phyloP scores from a whole-genome alignment of 2,888 invertebrate species.

The Escarpia spicata region DNA sequence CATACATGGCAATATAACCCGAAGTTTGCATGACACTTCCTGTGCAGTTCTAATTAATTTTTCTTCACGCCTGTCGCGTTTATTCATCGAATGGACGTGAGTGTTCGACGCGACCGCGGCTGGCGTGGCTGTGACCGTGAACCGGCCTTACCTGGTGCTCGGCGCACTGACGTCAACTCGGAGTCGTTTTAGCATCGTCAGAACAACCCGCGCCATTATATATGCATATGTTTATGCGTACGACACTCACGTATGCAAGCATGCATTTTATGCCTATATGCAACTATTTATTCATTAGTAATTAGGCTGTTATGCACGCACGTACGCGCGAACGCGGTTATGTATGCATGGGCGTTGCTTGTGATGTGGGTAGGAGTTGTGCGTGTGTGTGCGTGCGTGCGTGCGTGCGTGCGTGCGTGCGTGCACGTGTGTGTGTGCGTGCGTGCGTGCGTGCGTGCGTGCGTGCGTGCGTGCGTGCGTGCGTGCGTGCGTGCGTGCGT shows the following conservation, averaged over 20 bases:
- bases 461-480: background rate
- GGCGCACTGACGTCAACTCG: background rate
- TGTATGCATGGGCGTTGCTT: background rate
- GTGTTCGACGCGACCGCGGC: background rate
- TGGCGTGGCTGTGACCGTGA: background rate
- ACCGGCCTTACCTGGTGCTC: background rate
- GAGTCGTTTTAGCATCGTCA: background rate
- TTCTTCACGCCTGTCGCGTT: constrained; percentile 6
- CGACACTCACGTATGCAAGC: background rate
- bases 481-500: constrained; percentile 14
- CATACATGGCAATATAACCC: background rate
- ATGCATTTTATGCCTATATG: constrained; percentile 17
- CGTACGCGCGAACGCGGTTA: background rate
- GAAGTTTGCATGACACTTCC: background rate
- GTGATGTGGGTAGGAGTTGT: background rate
- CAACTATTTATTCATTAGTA: background rate
- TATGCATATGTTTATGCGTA: constrained; percentile 21
- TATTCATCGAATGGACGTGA: background rate
- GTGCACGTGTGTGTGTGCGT: constrained; percentile 13
- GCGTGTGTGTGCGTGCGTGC: constrained; percentile 7
- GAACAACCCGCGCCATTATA: background rate
- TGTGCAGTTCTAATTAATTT: constrained; percentile 6
- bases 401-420: background rate
- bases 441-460: constrained; percentile 18
- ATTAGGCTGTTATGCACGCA: background rate